Evolutionary conservation across 2,113 vertebrate genomes (phyloP).

Genomic region (Choloepus hoffmanni): DNA sequence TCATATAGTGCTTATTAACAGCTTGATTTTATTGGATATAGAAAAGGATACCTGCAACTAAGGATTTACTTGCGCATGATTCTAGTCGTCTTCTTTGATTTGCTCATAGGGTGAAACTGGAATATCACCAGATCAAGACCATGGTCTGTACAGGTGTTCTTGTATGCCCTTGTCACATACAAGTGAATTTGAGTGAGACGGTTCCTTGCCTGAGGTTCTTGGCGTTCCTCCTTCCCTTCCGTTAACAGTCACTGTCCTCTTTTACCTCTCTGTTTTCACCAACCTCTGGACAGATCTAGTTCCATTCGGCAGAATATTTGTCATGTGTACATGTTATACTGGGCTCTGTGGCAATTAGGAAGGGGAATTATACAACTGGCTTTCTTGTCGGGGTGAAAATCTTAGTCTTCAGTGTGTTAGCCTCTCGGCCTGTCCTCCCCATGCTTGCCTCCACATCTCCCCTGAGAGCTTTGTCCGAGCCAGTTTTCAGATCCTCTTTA

Average conservation of each 20-base stretch:
- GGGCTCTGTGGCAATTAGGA: not conserved
- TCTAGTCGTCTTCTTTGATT: not conserved
- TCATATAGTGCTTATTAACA: not conserved
- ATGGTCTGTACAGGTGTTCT: fast-evolving
- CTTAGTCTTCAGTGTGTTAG: not conserved
- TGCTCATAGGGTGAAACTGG: not conserved
- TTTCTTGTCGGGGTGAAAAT: not conserved
- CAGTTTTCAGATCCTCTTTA: not conserved
- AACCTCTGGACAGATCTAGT: not conserved
- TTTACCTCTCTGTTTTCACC: too few species aligned
- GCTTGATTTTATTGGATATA: not conserved
- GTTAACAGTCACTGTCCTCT: not conserved
- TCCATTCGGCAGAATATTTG: not conserved
- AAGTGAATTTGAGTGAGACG: not conserved
- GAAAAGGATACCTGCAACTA: not conserved
- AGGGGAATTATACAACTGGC: not conserved
- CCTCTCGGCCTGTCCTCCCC: not conserved
- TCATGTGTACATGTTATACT: too few species aligned
- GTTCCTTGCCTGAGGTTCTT: not conserved
- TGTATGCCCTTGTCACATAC: not conserved
- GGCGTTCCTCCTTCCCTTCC: not conserved
- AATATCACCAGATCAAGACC: not conserved
- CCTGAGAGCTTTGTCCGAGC: not conserved
- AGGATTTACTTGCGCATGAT: not conserved
- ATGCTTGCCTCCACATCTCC: not conserved